Conservation (phyloP, 2,888 invertebrate genomes). For the Oconnorella tubifera region DNA sequence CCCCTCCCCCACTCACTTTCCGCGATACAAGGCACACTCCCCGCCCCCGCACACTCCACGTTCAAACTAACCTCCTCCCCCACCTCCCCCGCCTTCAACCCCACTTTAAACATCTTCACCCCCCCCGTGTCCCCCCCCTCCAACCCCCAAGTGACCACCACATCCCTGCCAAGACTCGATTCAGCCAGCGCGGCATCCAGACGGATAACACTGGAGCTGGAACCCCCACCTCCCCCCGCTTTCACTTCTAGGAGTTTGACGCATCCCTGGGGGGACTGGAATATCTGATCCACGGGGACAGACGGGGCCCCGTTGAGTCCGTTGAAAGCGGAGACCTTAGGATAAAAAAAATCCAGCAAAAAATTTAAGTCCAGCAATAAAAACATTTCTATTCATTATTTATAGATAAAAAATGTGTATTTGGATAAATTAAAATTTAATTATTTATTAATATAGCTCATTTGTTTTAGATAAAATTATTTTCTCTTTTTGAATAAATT, state of each 20-base stretch:
- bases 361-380: too few relatives aligned
- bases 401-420: too few relatives aligned
- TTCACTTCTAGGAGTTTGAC: not conserved
- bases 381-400: not conserved
- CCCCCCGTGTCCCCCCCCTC: not conserved
- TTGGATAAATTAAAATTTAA: too few relatives aligned
- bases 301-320: not conserved
- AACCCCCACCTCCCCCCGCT: not conserved
- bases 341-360: not conserved
- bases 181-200: not conserved
- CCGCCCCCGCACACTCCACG: not conserved
- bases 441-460: too few relatives aligned
- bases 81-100: not conserved
- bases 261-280: not conserved
- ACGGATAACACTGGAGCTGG: not conserved
- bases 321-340: not conserved
- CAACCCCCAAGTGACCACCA: not conserved
- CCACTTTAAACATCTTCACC: not conserved
- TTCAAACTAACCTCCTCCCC: not conserved
- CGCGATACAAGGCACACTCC: slow-evolving; percentile 1
- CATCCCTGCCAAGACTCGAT: not conserved
- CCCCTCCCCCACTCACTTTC: slow-evolving; percentile 1
- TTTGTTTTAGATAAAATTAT: too few relatives aligned
- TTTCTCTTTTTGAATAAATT: not conserved
- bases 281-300: not conserved